Conservation (phyloP, 1,140 invertebrate genomes). For the Heliconius hewitsoni region DNA sequence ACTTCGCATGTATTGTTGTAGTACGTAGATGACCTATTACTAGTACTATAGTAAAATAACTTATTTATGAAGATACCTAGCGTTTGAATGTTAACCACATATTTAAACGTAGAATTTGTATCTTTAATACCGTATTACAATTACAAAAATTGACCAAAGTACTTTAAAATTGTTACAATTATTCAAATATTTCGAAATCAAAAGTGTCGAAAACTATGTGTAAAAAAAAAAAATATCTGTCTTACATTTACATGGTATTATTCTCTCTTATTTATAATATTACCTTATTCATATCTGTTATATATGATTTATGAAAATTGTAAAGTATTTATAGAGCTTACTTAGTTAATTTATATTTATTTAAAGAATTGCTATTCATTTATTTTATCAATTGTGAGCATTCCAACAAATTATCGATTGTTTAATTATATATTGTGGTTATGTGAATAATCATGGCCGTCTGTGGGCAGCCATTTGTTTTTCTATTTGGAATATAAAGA, state of each 20-base stretch:
- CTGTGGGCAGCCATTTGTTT: conserved; percentile 25
- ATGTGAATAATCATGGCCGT: conserved; percentile 16
- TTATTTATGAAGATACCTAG: not conserved
- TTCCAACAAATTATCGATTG: conserved; percentile 1
- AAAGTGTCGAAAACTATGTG: not conserved
- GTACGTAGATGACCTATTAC: not conserved
- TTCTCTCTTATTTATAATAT: not conserved
- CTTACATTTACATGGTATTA: not conserved
- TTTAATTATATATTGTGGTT: conserved; percentile 22
- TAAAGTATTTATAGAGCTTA: too few species aligned
- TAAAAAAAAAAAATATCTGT: not conserved
- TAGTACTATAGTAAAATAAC: not conserved
- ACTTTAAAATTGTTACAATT: not conserved
- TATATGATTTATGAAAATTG: not conserved
- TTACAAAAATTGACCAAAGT: not conserved
- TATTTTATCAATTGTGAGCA: not conserved
- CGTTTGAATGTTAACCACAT: not conserved
- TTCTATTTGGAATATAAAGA: conserved; percentile 24
- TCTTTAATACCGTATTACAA: not conserved
- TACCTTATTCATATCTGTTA: not conserved
- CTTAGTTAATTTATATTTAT: not conserved
- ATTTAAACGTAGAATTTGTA: not conserved
- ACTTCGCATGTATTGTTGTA: not conserved
- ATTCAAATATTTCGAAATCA: not conserved
- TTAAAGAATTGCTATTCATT: conserved; percentile 3